A percentile compares a stretch with the other conserved stretches of the same genome.
Conservation (phyloP, 1,140 invertebrate species). For the Andrena cerasifolii region DNA sequence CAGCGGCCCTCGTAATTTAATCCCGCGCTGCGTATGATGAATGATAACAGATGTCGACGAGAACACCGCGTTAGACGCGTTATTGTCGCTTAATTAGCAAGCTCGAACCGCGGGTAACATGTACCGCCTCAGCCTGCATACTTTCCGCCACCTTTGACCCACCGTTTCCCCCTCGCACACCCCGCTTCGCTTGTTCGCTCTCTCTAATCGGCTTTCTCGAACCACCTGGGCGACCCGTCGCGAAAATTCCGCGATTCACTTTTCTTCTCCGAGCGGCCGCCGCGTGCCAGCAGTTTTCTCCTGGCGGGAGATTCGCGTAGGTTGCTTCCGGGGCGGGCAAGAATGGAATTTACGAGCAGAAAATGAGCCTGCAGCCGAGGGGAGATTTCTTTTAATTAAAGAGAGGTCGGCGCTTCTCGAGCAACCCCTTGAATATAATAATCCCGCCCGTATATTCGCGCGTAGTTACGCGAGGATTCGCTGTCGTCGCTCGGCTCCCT, state of each 20-base stretch:
- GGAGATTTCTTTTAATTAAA: conserved; percentile 31
- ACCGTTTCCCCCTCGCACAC: neutral
- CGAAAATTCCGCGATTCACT: neutral
- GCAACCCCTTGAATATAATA: conserved; percentile 4
- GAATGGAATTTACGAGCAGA: neutral
- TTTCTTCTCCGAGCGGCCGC: neutral
- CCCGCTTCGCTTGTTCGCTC: neutral
- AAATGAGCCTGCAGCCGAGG: too few relatives aligned
- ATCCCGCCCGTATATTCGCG: neutral
- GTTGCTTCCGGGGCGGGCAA: neutral
- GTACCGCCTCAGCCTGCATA: conserved; percentile 17
- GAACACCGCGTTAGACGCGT: neutral
- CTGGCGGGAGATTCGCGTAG: too few relatives aligned
- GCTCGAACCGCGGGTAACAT: neutral
- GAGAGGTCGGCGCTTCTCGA: neutral
- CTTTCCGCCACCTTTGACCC: conserved; percentile 46
- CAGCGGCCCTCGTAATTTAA: conserved; percentile 24
- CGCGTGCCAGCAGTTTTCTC: too few relatives aligned
- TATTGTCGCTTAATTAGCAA: conserved; percentile 37
- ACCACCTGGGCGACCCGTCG: neutral
- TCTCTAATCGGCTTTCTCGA: conserved; percentile 30
- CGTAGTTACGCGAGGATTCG: neutral
- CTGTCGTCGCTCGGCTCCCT: neutral
- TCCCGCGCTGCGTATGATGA: conserved; percentile 11
- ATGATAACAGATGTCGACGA: conserved; percentile 10